Conservation (phyloP, 1,140 invertebrate genomes). For the Nilaparvata lugens region DNA sequence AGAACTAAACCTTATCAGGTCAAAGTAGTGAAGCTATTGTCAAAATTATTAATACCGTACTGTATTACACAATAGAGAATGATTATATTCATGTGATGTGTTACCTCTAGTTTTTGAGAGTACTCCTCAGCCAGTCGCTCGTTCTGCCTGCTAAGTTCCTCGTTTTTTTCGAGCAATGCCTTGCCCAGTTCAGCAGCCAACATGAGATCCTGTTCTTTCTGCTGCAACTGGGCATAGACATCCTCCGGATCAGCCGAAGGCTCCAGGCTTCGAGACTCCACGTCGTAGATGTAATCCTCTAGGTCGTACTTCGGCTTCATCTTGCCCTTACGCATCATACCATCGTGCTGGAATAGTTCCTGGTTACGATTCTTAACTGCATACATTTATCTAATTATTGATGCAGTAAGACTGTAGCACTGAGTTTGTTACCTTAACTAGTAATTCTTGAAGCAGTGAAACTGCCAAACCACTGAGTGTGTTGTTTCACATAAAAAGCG, state of each 20-base stretch:
- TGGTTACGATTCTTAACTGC: not conserved
- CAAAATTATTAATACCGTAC: too few relatives aligned
- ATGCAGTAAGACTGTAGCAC: too few relatives aligned
- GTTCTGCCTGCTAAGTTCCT: conserved; percentile 79
- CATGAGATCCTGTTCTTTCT: conserved; percentile 87
- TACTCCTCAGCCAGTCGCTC: conserved; percentile 81
- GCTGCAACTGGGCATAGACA: conserved; percentile 71
- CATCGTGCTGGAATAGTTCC: not conserved
- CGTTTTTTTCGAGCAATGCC: conserved; percentile 87
- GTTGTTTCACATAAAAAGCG: too few relatives aligned
- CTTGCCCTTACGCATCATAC: conserved; percentile 21
- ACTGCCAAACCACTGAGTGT: too few relatives aligned
- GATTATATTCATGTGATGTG: conserved; percentile 16
- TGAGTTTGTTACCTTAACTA: too few relatives aligned
- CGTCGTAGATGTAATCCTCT: conserved; percentile 47
- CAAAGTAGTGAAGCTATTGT: too few relatives aligned
- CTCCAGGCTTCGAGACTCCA: conserved; percentile 37
- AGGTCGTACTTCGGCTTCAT: conserved; percentile 36
- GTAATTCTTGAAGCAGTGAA: too few relatives aligned
- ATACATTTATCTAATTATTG: not conserved
- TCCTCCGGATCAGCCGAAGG: conserved; percentile 49
- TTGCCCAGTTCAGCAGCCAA: conserved; percentile 92
- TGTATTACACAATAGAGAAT: too few relatives aligned
- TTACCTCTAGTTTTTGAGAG: conserved; percentile 87
- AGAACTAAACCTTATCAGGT: too few relatives aligned